Base-by-base conservation (phyloP, 2,113 vertebrate genomes). In the Capricornis sumatraensis region DNA sequence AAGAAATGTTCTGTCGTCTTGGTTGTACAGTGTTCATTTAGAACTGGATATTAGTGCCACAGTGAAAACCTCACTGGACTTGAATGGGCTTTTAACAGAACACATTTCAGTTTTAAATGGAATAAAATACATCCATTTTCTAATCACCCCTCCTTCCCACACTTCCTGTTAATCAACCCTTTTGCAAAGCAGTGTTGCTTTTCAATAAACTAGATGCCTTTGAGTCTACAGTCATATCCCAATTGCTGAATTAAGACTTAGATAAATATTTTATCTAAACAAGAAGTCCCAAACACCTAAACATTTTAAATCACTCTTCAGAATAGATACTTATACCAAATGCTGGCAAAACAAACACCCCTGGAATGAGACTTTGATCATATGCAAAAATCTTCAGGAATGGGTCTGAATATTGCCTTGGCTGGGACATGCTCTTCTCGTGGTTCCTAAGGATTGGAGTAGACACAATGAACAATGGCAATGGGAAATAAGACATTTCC, bases 261-360 rank as follows among this genome's bases (percentile, higher is more conserved):
- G 55, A 83, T 47, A 81, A 79, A 64, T 57, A 81, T 58, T 64
- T 90, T 74, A 50, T 52, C 89, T 90, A 85, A 90, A 60, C 1
- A 19, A 47, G 78, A 88, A 62, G 27, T 84, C 16, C 74, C 45
- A 27, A 64, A 91, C 23, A 71, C 8, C 74, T 94, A 81, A 52
- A 87, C 71, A 52, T 95, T 91, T 92, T 12, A 97, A 79, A 85
- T 74, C 81, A 47, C 21, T 87, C 30, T 93, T 95, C 55, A 62
- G 23, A 95, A 78, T 19, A 76, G 58, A 67, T 52, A 85, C 5
- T 55, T 53, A 58, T 28, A 90, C 19, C 55, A 76, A 78, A 91
- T 76, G 13, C 57, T 91, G 58, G 11, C 27, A 28, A 88, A 88
- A 55, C 67, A 9, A 30, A 17, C 79, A 6, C n/a, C 85, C 12